Conservation (phyloP, 2,888 invertebrate species). For the Alsophila aescularia region DNA sequence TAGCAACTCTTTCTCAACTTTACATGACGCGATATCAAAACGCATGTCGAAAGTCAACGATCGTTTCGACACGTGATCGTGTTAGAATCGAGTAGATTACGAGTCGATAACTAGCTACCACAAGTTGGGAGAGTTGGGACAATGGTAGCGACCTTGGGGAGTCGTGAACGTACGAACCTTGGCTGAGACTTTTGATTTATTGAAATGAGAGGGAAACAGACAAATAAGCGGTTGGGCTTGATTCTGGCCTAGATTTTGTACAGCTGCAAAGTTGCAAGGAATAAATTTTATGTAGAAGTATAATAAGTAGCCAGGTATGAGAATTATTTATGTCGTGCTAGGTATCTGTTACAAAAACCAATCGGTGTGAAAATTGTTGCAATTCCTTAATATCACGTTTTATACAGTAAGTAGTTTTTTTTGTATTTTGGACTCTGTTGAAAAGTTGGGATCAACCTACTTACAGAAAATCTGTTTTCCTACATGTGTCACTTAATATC, state of each 20-base stretch:
- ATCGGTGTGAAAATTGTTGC: no score
- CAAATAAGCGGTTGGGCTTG: slow-evolving; percentile 26
- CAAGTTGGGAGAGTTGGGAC: slow-evolving; percentile 25
- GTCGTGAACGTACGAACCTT: slow-evolving; percentile 38
- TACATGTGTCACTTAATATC: no score
- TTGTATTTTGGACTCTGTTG: no score
- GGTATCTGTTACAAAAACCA: no score
- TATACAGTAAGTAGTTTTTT: no score
- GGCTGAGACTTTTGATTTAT: slow-evolving; percentile 32
- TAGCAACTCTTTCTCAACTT: slow-evolving; percentile 20
- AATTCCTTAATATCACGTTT: no score
- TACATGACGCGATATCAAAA: slow-evolving; percentile 13
- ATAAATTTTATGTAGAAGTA: slow-evolving; percentile 13
- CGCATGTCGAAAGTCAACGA: slow-evolving; percentile 29
- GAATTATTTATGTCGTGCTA: no score
- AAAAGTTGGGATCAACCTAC: no score
- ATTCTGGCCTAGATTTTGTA: slow-evolving; percentile 25
- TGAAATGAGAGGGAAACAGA: slow-evolving; percentile 35
- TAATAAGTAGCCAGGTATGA: no score
- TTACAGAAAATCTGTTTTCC: no score
- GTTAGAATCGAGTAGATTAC: slow-evolving; percentile 19
- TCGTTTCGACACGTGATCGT: slow-evolving; percentile 23
- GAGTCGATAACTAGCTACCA: slow-evolving; percentile 19
- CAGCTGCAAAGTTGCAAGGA: slow-evolving; percentile 17
- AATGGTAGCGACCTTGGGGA: slow-evolving; percentile 34